Base-by-base conservation (phyloP, 1,140 invertebrate species). In the Drosophila quadrilineata region DNA sequence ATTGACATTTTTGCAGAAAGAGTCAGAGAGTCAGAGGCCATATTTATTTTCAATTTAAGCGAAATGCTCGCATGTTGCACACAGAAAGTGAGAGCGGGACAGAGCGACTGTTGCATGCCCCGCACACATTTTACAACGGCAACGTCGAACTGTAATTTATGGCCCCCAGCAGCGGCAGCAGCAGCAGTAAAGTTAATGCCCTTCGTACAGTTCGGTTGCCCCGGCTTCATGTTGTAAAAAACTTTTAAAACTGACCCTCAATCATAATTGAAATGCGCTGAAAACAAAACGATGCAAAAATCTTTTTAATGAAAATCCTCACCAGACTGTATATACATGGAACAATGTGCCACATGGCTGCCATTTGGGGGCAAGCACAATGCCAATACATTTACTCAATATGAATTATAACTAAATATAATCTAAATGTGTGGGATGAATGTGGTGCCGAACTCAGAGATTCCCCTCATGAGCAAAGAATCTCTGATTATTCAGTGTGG, bases 21-120 rank as follows among this genome's bases (percentile, higher is more conserved):
- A 41, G 58, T 31, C 28, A 50, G n/a, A n/a, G n/a, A n/a, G n/a
- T n/a, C n/a, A n/a, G n/a, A n/a, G 75, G 29, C 52, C 73, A 70
- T 73, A 84, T 84, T 74, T 70, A 74, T 77, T 85, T 85, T 85
- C 79, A 85, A 84, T 84, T 84, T 84, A 84, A 84, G 41, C 57
- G 60, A 67, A 77, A 71, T 77, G 60, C 57, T 66, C 65, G 65
- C 56, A 43, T 72, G 72, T 33, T 63, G 71, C 75, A 74, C n/a
- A n/a, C 17, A 43, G 33, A 29, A 17, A 52, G 24, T 40, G 31
- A n/a, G 48, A 45, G n/a, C 62, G 52, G 35, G 35, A 38, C 14
- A 14, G 33, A 6, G 5, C 59, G 41, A 36, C 48, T 72, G 79
- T 77, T 85, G 77, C 77, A 82, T 84, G 69, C 59, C 60, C 16